Evolutionary conservation across 2,888 invertebrate genomes (phyloP).

Genomic region (Thereva nobilitata): DNA sequence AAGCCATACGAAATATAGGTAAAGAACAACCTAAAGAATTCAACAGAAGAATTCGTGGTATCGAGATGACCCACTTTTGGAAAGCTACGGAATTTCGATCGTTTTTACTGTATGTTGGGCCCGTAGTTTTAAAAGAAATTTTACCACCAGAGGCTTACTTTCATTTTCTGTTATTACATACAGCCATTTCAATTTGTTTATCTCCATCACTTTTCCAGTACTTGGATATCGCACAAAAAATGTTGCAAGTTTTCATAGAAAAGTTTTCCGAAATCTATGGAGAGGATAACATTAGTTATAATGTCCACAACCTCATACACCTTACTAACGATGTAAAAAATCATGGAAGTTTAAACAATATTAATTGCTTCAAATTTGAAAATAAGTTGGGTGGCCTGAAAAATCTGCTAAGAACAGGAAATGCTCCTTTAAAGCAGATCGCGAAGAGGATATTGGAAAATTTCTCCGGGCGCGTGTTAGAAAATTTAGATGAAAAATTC

Average conservation of each 20-base stretch:
- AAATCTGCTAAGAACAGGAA: slow-evolving; percentile 38
- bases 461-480: background rate
- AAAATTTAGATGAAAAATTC: background rate
- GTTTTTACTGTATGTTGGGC: slow-evolving; percentile 43
- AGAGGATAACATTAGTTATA: slow-evolving; percentile 41
- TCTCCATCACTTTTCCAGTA: background rate
- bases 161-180: slow-evolving; percentile 42
- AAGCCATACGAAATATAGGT: background rate
- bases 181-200: too few relatives aligned
- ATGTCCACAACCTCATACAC: slow-evolving; percentile 43
- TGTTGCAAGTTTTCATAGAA: slow-evolving; percentile 42
- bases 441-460: slow-evolving; percentile 38
- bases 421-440: slow-evolving; percentile 40
- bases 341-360: slow-evolving; percentile 36
- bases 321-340: slow-evolving; percentile 39
- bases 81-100: slow-evolving; percentile 44
- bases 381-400: background rate
- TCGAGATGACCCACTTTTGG: slow-evolving; percentile 38
- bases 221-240: slow-evolving; percentile 38
- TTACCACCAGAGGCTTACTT: slow-evolving; percentile 31
- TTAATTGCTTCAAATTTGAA: slow-evolving; percentile 38
- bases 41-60: slow-evolving; percentile 6
- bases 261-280: slow-evolving; percentile 40
- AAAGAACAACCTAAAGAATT: slow-evolving; percentile 12
- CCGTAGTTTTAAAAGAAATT: slow-evolving; percentile 40